A percentile compares a stretch with the other conserved stretches of the same genome.
phyloP scores from a whole-genome alignment of 2,888 invertebrate species.

The Caenorhabditis sinica region DNA sequence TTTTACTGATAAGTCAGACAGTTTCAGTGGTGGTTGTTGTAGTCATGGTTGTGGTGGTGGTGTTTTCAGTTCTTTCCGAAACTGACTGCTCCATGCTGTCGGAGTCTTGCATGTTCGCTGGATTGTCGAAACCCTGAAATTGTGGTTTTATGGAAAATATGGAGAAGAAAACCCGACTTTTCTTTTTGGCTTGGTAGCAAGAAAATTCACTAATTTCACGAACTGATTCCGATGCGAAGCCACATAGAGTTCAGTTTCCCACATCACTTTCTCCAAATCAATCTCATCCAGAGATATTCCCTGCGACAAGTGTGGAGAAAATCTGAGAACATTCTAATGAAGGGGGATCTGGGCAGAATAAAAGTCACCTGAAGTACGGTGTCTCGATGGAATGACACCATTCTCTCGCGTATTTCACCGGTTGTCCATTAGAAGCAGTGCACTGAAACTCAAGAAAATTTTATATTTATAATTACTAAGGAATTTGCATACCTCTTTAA shows the following conservation, averaged over 20 bases:
- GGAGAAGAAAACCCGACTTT: conserved; percentile 16
- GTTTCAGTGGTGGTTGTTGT: conserved; percentile 34
- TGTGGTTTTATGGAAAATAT: too few species aligned
- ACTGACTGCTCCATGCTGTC: conserved; percentile 13
- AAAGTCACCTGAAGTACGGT: conserved; percentile 66
- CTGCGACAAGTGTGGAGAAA: conserved; percentile 63
- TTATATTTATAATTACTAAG: too few species aligned
- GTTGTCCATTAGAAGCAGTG: conserved; percentile 72
- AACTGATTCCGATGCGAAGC: conserved; percentile 47
- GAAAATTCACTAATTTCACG: conserved; percentile 42
- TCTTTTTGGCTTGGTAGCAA: conserved; percentile 52
- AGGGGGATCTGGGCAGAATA: not conserved
- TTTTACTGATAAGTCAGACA: conserved; percentile 1
- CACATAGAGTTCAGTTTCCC: conserved; percentile 66
- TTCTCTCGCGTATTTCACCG: conserved; percentile 69
- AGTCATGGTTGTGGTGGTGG: not conserved
- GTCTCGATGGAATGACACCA: conserved; percentile 70
- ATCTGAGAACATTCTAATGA: too few species aligned
- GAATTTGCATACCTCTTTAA: conserved; percentile 57
- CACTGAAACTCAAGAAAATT: too few species aligned
- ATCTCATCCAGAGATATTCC: conserved; percentile 65
- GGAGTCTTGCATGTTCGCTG: conserved; percentile 19
- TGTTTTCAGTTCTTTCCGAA: conserved; percentile 5
- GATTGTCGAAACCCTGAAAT: conserved; percentile 38
- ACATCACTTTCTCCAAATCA: conserved; percentile 66